Evolutionary conservation across 2,888 invertebrate genomes (phyloP).

Genomic region (Diarsia rubi): DNA sequence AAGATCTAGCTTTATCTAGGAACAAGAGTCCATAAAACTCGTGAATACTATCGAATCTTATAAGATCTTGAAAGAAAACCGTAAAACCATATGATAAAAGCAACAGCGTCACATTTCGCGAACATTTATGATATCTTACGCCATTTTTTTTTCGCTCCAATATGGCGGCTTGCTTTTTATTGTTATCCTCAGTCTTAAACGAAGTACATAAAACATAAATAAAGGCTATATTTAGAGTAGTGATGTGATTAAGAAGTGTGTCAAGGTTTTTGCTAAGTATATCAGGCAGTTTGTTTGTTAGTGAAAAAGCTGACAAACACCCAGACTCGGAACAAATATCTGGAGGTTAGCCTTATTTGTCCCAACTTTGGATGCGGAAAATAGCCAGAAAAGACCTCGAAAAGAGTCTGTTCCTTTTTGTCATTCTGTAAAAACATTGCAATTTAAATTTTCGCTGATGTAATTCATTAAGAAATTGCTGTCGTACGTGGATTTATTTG

Average conservation of each 20-base stretch:
- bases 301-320: conserved; percentile 40
- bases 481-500: no score
- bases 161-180: conserved; percentile 49
- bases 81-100: conserved; percentile 13
- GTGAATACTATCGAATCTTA: neutral
- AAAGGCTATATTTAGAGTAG: conserved; percentile 45
- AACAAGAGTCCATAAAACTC: neutral
- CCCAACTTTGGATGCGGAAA: conserved; percentile 34
- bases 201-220: conserved; percentile 39
- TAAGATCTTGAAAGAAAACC: neutral
- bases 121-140: conserved; percentile 30
- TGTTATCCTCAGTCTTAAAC: conserved; percentile 27
- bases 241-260: conserved; percentile 50
- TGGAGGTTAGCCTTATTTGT: conserved; percentile 40
- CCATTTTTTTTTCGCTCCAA: conserved; percentile 35
- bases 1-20: neutral
- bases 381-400: neutral
- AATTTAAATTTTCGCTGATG: neutral
- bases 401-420: neutral
- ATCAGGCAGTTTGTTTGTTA: conserved; percentile 45
- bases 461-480: neutral
- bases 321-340: conserved; percentile 35
- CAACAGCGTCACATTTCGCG: conserved; percentile 12
- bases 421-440: neutral
- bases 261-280: conserved; percentile 48